Evolutionary conservation across 1,140 invertebrate species (phyloP).

Genomic region (Heliconius melpomene): DNA sequence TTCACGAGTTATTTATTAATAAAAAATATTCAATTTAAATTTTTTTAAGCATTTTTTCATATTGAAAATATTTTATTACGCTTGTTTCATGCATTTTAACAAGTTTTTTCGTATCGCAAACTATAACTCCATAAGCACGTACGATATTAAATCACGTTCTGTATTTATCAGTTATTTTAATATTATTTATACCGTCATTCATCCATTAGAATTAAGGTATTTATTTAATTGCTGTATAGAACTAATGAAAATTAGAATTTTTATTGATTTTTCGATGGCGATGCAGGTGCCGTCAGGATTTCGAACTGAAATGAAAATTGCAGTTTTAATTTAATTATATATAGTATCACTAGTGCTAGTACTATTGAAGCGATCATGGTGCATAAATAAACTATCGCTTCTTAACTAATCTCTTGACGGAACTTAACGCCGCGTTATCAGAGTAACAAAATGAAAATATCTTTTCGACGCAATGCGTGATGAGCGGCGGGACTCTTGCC

Average conservation of each 20-base stretch:
- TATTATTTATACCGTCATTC: constrained; percentile 18
- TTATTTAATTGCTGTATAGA: constrained; percentile 5
- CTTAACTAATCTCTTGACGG: too few species aligned
- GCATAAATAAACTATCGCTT: too few species aligned
- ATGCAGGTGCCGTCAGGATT: constrained; percentile 38
- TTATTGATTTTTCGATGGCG: background rate
- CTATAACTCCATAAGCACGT: constrained; percentile 25
- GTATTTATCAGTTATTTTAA: constrained; percentile 31
- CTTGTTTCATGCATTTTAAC: constrained; percentile 12
- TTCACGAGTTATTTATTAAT: too few species aligned
- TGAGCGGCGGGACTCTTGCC: too few species aligned
- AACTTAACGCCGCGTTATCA: too few species aligned
- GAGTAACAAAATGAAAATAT: too few species aligned
- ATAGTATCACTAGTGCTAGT: too few species aligned
- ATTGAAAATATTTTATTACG: constrained; percentile 21
- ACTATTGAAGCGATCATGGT: too few species aligned
- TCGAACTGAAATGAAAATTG: constrained; percentile 47
- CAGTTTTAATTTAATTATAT: background rate
- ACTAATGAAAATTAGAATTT: background rate
- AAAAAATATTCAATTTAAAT: background rate
- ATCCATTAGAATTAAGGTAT: constrained; percentile 8
- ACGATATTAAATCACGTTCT: constrained; percentile 36
- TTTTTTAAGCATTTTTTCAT: background rate
- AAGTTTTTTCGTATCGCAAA: constrained; percentile 22
- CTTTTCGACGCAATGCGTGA: too few species aligned